These are phyloP conservation scores for Siniperca chuatsi DNA, from an alignment of 2,113 vertebrate species.

Conservation along the genomic window DNA sequence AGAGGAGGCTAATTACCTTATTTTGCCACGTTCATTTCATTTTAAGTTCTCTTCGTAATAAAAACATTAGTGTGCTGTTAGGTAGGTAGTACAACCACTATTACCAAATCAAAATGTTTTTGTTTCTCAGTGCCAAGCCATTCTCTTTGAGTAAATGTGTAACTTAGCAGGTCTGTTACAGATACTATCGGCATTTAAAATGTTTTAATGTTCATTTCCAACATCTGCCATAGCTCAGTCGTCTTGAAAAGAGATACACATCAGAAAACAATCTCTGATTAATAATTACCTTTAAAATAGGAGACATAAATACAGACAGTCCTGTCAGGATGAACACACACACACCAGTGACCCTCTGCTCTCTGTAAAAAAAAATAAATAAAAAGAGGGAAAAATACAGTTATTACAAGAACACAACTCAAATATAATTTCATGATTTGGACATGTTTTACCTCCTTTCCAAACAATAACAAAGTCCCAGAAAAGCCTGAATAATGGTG, in stretches of 20 bases:
- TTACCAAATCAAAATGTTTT: not conserved
- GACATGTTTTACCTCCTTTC: not conserved
- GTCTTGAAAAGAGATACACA: not conserved
- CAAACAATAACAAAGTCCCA: not conserved
- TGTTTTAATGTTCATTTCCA: not conserved
- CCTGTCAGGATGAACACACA: slow-evolving; percentile 95
- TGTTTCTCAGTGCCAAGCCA: not conserved
- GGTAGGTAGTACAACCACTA: not conserved
- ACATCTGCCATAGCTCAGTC: not conserved
- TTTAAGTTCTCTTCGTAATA: not conserved
- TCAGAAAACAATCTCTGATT: not conserved
- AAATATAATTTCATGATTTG: not conserved
- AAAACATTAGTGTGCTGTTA: not conserved
- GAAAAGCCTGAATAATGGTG: not conserved
- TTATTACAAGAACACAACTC: not conserved
- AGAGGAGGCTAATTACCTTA: not conserved
- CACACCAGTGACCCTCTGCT: slow-evolving; percentile 95
- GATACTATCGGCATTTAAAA: not conserved
- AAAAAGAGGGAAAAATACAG: not conserved
- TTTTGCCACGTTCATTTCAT: not conserved
- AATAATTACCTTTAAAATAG: slow-evolving; percentile 97
- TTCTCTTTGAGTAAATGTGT: not conserved
- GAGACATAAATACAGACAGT: slow-evolving; percentile 99
- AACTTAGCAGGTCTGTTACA: not conserved
- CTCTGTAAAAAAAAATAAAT: slow-evolving; percentile 83